phyloP scores from a whole-genome alignment of 2,888 invertebrate genomes.

The Rotaria macrura region DNA sequence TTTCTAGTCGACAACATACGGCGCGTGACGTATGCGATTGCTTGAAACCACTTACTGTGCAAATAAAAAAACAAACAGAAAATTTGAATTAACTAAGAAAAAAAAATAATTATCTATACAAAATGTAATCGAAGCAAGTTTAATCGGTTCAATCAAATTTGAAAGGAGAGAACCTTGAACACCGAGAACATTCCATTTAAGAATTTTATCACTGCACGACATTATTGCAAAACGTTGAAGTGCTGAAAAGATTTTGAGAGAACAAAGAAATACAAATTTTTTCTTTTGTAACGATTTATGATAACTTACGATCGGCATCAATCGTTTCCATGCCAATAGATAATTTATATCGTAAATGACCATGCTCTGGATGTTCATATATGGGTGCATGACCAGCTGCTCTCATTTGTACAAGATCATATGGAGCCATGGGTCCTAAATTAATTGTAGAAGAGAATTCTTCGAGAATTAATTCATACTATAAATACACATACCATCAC shows the following conservation, averaged over 20 bases:
- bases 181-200: constrained; percentile 75
- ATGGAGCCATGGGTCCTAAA: neutral
- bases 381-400: constrained; percentile 14
- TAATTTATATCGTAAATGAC: constrained; percentile 2
- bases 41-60: constrained; percentile 10
- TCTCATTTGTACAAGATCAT: constrained; percentile 19
- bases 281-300: neutral
- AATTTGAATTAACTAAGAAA: constrained; percentile 52
- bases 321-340: neutral
- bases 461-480: too few species aligned
- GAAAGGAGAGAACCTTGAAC: constrained; percentile 69
- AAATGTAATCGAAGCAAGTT: constrained; percentile 57
- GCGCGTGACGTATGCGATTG: neutral
- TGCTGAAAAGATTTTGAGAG: neutral
- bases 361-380: constrained; percentile 12
- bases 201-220: constrained; percentile 85
- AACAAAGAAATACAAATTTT: neutral
- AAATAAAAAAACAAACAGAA: neutral
- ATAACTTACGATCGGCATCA: neutral
- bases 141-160: constrained; percentile 59
- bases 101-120: constrained; percentile 43
- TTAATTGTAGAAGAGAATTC: neutral
- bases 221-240: constrained; percentile 49
- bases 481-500: neutral
- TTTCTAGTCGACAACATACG: constrained; percentile 11